Evolutionary conservation across 2,113 vertebrate genomes (phyloP).

Genomic region (Callaeas wilsoni): DNA sequence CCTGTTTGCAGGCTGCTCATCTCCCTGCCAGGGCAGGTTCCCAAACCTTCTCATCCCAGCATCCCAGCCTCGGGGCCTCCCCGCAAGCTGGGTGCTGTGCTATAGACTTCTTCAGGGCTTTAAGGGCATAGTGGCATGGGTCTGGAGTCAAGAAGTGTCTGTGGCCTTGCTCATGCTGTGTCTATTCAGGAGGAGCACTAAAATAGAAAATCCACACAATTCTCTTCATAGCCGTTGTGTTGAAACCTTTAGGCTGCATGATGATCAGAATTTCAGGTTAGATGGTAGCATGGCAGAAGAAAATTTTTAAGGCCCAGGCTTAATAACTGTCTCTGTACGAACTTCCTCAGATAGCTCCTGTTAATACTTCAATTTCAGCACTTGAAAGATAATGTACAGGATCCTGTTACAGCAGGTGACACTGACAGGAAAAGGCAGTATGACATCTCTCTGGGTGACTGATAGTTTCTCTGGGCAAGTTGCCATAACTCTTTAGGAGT

Average conservation of each 20-base stretch:
- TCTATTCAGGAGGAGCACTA: neutral
- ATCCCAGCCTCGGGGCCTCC: neutral
- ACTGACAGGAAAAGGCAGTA: neutral
- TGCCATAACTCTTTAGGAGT: neutral
- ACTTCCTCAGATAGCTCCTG: neutral
- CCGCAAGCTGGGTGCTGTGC: neutral
- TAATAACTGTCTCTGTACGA: neutral
- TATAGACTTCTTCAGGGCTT: neutral
- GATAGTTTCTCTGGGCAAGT: neutral
- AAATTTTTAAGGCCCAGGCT: neutral
- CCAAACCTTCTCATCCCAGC: neutral
- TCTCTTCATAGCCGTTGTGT: fast-evolving
- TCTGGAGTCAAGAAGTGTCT: neutral
- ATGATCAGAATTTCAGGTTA: neutral
- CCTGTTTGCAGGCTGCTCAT: neutral
- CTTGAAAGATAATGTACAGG: neutral
- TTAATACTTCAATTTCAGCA: neutral
- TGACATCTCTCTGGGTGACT: neutral
- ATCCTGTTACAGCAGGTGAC: neutral
- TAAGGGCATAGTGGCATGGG: fast-evolving
- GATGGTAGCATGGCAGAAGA: neutral
- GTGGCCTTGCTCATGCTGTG: neutral
- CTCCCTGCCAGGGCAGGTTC: neutral
- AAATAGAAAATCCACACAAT: neutral
- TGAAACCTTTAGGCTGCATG: neutral